These are phyloP conservation scores for Eubucco bourcierii DNA, from an alignment of 2,113 vertebrate genomes.

Conservation along the genomic window DNA sequence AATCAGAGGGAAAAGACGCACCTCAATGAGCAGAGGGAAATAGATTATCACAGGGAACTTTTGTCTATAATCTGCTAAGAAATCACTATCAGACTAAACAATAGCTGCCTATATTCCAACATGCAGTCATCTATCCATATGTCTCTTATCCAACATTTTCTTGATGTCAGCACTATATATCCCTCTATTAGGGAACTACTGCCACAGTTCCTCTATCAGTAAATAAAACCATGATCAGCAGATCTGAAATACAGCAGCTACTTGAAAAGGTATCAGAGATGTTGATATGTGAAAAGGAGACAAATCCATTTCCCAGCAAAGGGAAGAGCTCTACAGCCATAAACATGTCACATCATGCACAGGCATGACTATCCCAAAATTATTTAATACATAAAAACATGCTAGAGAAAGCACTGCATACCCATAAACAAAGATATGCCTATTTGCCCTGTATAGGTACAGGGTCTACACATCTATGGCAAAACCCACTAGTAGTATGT, in stretches of 20 bases:
- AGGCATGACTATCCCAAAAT: background rate
- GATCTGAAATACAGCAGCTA: constrained; percentile 37
- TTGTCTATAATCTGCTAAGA: background rate
- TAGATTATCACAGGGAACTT: background rate
- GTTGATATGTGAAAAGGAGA: constrained; percentile 33
- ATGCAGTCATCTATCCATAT: constrained; percentile 18
- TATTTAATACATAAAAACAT: background rate
- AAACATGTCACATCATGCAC: background rate
- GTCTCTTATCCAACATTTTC: constrained; percentile 37
- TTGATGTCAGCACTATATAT: constrained; percentile 45
- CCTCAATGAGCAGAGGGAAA: background rate
- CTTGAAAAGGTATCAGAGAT: constrained; percentile 26
- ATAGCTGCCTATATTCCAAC: constrained; percentile 6
- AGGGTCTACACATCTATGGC: background rate
- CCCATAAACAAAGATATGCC: background rate
- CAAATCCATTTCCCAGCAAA: background rate
- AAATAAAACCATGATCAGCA: constrained; percentile 54
- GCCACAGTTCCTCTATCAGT: constrained; percentile 6
- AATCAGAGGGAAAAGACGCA: background rate
- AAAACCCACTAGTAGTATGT: background rate
- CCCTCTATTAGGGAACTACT: constrained; percentile 3
- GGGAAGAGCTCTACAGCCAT: background rate
- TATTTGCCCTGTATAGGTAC: background rate
- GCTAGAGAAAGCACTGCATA: background rate
- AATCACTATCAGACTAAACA: background rate